Conservation (phyloP, 2,888 invertebrate genomes). For the Nephrotoma guestfalica region DNA sequence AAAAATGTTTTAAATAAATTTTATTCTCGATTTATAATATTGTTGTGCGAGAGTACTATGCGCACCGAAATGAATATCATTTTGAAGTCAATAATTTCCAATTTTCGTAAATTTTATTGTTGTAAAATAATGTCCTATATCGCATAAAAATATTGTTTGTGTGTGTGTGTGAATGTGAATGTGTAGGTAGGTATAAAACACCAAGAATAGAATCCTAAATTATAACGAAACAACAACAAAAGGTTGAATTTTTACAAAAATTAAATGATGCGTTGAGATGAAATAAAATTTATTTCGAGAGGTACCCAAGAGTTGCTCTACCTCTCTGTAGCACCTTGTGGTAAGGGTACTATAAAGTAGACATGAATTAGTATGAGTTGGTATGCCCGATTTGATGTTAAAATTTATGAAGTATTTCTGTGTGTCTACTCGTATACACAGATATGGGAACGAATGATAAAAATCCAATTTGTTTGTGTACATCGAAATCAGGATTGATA, state of each 20-base stretch:
- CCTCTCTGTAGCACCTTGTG: background rate
- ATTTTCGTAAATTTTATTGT: background rate
- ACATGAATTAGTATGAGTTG: background rate
- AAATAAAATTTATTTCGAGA: background rate
- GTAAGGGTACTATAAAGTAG: background rate
- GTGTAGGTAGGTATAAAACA: too few species aligned
- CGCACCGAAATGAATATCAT: background rate
- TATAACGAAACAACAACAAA: background rate
- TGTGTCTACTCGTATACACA: background rate
- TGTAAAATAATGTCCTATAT: background rate
- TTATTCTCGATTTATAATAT: background rate
- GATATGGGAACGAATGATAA: background rate
- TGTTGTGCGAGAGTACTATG: background rate
- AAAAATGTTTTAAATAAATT: background rate
- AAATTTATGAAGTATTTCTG: background rate
- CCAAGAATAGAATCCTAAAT: too few species aligned
- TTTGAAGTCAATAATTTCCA: background rate
- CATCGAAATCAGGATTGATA: background rate
- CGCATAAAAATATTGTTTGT: background rate
- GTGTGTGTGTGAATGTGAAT: background rate
- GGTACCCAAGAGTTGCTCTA: background rate
- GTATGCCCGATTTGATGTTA: background rate
- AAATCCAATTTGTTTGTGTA: background rate
- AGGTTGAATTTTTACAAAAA: background rate
- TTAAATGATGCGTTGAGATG: background rate